Evolutionary conservation across 2,113 vertebrate genomes (phyloP), one percentile per base, ranked within the genome.

Genomic region (Vidua macroura): DNA sequence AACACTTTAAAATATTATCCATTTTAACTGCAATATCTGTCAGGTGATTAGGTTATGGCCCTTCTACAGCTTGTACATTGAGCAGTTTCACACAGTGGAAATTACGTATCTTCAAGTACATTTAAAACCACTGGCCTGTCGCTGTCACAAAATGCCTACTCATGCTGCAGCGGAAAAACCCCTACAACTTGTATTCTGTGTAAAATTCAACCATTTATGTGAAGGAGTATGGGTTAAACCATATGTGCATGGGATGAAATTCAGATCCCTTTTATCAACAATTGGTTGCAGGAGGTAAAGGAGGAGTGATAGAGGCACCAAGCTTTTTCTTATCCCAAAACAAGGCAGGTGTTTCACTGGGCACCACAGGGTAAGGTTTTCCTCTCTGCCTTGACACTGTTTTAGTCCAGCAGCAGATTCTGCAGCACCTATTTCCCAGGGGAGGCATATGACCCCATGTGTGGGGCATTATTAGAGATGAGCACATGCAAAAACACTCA

Each of bases 181-280:
- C 1, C 1, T 2, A 63, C 72, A 58, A 8, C 0, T 1, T 20
- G 14, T 10, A 35, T 13, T 60, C 51, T 51, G 13, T 73, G 7
- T 64, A 43, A 72, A 90, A 80, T 64, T 35, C 33, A 52, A 73
- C 21, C 3, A 11, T 41, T 33, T 43, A 22, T 41, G 3, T 52
- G 44, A 62, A 74, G 15, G 35, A 44, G 9, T 48, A 12, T 1
- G 20, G 14, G 7, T 86, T 68, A 49, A 79, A 30, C 68, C 25
- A 27, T 2, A 15, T 3, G 20, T 0, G 0, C 12, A 4, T 19
- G 9, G 23, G 39, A 39, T 15, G 37, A 94, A 86, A 74, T 41
- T 63, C 19, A 70, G 31, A 41, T 46, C 8, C 49, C 2, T 76
- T 78, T 30, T 2, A 1, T 52, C 21, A 66, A 4, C 4, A 27